Evolutionary conservation across 2,113 vertebrate genomes (phyloP).

Genomic region (Bos indicus): DNA sequence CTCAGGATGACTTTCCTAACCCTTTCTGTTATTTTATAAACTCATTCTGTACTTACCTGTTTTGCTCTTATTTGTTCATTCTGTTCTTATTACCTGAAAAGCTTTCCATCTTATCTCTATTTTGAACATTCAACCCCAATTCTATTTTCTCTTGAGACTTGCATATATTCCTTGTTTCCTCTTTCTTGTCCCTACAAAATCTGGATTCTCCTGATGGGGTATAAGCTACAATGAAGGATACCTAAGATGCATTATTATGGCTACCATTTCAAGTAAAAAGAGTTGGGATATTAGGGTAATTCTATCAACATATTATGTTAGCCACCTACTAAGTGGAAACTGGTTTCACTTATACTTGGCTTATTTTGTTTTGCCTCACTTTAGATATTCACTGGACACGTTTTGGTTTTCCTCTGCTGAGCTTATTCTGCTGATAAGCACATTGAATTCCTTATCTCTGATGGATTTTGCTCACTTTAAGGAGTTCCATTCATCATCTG

Average conservation of each 20-base stretch:
- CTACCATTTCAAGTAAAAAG: background rate
- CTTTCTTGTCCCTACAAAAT: background rate
- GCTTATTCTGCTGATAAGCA: background rate
- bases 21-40: background rate
- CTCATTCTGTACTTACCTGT: background rate
- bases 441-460: background rate
- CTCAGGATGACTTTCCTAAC: background rate
- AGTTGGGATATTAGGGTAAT: background rate
- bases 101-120: background rate
- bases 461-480: background rate
- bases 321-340: background rate
- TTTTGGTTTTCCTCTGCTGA: background rate
- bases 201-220: background rate
- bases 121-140: background rate
- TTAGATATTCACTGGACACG: background rate
- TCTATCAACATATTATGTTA: background rate
- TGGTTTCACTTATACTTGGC: background rate
- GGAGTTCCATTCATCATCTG: background rate
- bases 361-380: background rate
- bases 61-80: background rate
- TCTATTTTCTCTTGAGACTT: background rate
- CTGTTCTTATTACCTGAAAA: background rate
- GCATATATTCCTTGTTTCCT: background rate
- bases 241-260: background rate
- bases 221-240: background rate